These are phyloP conservation scores for Heterodera carotae DNA, from an alignment of 1,140 invertebrate species.

Conservation along the genomic window DNA sequence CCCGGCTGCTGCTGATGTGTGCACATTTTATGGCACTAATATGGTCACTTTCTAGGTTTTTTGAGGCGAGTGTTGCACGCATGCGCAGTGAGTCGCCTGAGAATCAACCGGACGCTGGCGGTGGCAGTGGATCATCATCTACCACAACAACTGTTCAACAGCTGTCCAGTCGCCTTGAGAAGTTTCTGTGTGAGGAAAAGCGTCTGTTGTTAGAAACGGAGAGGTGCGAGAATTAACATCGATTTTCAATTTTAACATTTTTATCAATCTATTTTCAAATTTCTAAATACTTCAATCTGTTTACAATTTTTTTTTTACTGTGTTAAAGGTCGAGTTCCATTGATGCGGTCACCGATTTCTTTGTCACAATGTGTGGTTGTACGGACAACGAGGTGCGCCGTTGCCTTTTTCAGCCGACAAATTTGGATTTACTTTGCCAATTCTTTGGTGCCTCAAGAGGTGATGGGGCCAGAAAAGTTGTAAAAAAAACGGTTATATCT, in stretches of 20 bases:
- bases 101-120: neutral
- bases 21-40: neutral
- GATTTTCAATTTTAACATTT: neutral
- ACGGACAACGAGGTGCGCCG: slow-evolving; percentile 46
- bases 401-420: slow-evolving; percentile 34
- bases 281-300: neutral
- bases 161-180: slow-evolving; percentile 15
- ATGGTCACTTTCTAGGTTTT: slow-evolving; percentile 27
- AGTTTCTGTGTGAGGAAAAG: slow-evolving; percentile 41
- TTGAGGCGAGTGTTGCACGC: slow-evolving; percentile 36
- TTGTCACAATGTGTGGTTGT: slow-evolving; percentile 47
- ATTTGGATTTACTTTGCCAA: slow-evolving; percentile 45
- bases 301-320: neutral
- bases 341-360: slow-evolving; percentile 49
- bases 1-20: too few relatives aligned
- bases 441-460: slow-evolving; percentile 48
- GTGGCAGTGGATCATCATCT: neutral
- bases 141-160: neutral
- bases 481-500: too few relatives aligned
- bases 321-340: neutral
- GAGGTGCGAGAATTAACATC: neutral
- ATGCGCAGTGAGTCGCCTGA: slow-evolving; percentile 25
- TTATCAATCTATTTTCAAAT: neutral
- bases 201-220: slow-evolving; percentile 16
- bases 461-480: neutral